phyloP scores from a whole-genome alignment of 1,140 invertebrate genomes.

The Pararge aegeria region DNA sequence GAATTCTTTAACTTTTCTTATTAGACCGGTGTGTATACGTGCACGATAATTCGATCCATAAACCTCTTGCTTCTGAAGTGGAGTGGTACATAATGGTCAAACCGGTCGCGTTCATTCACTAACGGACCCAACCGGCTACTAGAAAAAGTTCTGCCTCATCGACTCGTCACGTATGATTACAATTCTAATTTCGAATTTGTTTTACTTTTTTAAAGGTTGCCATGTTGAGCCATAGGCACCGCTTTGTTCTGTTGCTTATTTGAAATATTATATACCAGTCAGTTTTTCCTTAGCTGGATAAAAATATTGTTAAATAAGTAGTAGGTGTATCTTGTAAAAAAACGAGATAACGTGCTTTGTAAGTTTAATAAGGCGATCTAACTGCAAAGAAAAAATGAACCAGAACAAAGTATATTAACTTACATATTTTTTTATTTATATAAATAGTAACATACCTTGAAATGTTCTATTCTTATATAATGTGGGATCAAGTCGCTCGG shows the following conservation, averaged over 20 bases:
- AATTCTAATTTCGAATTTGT: slow-evolving; percentile 27
- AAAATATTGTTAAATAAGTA: too few species aligned
- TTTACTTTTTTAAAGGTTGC: slow-evolving; percentile 15
- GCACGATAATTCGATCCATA: slow-evolving; percentile 45
- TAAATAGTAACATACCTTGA: too few species aligned
- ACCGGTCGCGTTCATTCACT: slow-evolving; percentile 71
- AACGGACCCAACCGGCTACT: slow-evolving; percentile 45
- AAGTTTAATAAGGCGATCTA: too few species aligned
- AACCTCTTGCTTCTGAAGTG: slow-evolving; percentile 50
- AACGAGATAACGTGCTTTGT: too few species aligned
- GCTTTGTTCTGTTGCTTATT: not conserved
- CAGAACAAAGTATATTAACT: too few species aligned
- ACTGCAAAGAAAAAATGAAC: too few species aligned
- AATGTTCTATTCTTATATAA: too few species aligned
- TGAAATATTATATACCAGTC: slow-evolving; percentile 1
- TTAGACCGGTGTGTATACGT: slow-evolving; percentile 27
- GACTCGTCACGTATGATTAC: slow-evolving; percentile 32
- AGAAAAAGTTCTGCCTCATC: slow-evolving; percentile 41
- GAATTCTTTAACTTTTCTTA: slow-evolving; percentile 22
- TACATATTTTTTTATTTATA: too few species aligned
- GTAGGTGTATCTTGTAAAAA: too few species aligned
- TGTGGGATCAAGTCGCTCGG: not conserved
- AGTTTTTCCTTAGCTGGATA: not conserved
- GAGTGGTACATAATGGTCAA: slow-evolving; percentile 55
- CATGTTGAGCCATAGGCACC: not conserved